These are phyloP conservation scores for Agonopterix heracliana DNA, from an alignment of 2,888 invertebrate species.

Conservation along the genomic window DNA sequence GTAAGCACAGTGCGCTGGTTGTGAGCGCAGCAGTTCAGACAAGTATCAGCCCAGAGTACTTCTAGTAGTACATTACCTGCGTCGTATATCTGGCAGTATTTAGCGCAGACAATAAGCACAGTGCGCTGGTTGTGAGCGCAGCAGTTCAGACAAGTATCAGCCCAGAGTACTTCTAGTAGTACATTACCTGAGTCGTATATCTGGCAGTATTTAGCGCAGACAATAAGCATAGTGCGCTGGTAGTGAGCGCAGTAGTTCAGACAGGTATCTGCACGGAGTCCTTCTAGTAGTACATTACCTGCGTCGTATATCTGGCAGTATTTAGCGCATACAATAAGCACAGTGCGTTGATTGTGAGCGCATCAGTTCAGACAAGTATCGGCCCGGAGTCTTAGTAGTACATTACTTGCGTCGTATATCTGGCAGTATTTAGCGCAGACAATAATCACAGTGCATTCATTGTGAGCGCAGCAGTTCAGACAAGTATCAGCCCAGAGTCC, in stretches of 20 bases:
- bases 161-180: too few species aligned
- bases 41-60: too few species aligned
- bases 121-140: too few species aligned
- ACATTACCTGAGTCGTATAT: constrained; percentile 87
- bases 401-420: constrained; percentile 85
- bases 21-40: too few species aligned
- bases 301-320: constrained; percentile 95
- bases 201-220: constrained; percentile 98
- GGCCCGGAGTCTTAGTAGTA: too few species aligned
- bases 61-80: too few species aligned
- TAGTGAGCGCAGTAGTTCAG: constrained; percentile 96
- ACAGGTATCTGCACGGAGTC: too few species aligned
- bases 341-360: constrained; percentile 95
- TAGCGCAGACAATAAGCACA: too few species aligned
- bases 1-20: constrained; percentile 97
- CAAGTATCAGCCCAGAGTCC: constrained; percentile 97
- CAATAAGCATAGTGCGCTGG: constrained; percentile 96
- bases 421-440: constrained; percentile 99
- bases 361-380: constrained; percentile 85
- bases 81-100: too few species aligned
- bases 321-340: constrained; percentile 96
- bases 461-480: constrained; percentile 94
- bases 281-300: constrained; percentile 61
- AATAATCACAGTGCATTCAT: constrained; percentile 96
- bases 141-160: too few species aligned